Evolutionary conservation across 2,888 invertebrate species (phyloP).

Genomic region (Chymomyza fuscimana): DNA sequence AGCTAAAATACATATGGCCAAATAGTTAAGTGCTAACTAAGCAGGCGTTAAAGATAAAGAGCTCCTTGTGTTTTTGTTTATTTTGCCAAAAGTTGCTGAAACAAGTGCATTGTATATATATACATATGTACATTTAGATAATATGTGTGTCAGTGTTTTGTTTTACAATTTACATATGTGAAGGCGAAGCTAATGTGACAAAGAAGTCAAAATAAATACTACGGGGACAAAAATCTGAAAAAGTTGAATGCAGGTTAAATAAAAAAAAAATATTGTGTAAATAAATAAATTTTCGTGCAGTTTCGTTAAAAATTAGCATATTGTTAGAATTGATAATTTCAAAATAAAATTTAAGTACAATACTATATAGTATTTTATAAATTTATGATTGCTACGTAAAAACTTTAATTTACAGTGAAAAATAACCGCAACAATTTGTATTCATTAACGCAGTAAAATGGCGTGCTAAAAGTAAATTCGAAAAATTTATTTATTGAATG

Average conservation of each 20-base stretch:
- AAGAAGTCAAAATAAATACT: conserved; percentile 25
- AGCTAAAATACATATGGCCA: not conserved
- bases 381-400: too few species aligned
- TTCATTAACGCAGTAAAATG: too few species aligned
- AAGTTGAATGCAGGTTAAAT: conserved; percentile 25
- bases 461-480: too few species aligned
- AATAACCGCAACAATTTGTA: too few species aligned
- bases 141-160: conserved; percentile 22
- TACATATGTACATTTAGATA: not conserved
- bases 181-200: conserved; percentile 14
- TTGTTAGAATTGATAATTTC: too few species aligned
- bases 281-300: conserved; percentile 1
- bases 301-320: not conserved
- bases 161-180: conserved; percentile 45
- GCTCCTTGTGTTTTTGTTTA: not conserved
- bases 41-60: conserved; percentile 28
- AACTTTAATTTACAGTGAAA: too few species aligned
- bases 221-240: conserved; percentile 13
- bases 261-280: conserved; percentile 10
- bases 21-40: conserved; percentile 26
- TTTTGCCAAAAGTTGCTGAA: not conserved
- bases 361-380: too few species aligned
- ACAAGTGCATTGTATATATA: not conserved
- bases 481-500: too few species aligned
- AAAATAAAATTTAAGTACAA: too few species aligned